Conservation (phyloP, 2,888 invertebrate genomes). For the Dinocampus coccinellae region DNA sequence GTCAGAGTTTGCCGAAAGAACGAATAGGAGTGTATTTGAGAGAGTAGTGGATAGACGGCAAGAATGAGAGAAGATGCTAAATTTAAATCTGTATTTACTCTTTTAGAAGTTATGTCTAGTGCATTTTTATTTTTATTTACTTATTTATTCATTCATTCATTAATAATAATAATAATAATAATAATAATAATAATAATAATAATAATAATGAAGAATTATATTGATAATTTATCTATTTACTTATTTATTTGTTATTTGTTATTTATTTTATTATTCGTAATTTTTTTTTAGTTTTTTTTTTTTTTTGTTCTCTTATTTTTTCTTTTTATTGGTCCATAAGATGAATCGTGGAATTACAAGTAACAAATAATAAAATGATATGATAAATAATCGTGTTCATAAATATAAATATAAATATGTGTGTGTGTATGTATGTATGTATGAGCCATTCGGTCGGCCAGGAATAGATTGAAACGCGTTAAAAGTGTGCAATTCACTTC, state of each 20-base stretch:
- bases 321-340: not conserved
- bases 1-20: not conserved
- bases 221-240: too few species aligned
- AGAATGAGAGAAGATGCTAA: slow-evolving; percentile 1
- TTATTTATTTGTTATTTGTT: too few species aligned
- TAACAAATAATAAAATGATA: not conserved
- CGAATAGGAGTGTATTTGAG: not conserved
- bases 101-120: slow-evolving; percentile 19
- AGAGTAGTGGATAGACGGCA: not conserved
- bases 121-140: slow-evolving; percentile 24
- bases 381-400: not conserved
- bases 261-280: too few species aligned
- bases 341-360: not conserved
- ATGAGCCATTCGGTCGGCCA: not conserved
- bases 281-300: too few species aligned
- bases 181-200: too few species aligned
- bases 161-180: too few species aligned
- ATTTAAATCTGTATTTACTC: slow-evolving; percentile 21
- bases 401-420: not conserved
- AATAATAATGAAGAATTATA: too few species aligned
- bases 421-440: not conserved
- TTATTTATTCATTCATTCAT: too few species aligned
- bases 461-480: not conserved
- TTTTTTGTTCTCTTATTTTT: slow-evolving; percentile 10
- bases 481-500: slow-evolving; percentile 16